Evolutionary conservation across 2,113 vertebrate species (phyloP).

Genomic region (Silurus asotus): DNA sequence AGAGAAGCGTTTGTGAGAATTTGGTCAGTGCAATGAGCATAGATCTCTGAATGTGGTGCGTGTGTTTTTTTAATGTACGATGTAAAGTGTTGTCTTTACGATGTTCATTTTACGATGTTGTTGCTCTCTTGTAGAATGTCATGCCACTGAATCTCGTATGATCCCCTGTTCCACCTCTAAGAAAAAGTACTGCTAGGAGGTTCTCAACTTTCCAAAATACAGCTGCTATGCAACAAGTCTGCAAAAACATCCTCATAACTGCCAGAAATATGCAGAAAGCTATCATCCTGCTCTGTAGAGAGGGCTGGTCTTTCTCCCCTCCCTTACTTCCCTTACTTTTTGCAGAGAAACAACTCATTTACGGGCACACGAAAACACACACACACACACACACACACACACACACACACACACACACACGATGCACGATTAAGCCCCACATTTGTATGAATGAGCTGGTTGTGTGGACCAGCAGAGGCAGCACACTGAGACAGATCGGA

Average conservation of each 20-base stretch:
- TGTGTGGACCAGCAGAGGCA: conserved; percentile 78
- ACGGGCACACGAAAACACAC: conserved; percentile 44
- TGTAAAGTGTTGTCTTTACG: conserved; percentile 52
- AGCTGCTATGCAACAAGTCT: conserved; percentile 77
- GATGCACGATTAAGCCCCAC: conserved; percentile 50
- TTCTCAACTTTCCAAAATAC: conserved; percentile 77
- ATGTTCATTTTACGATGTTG: too few species aligned
- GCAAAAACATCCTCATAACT: conserved; percentile 71
- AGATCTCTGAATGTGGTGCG: conserved; percentile 35
- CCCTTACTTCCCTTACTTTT: conserved; percentile 38
- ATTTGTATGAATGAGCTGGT: conserved; percentile 80
- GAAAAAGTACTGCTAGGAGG: conserved; percentile 65
- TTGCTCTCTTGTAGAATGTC: conserved; percentile 30
- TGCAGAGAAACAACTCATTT: conserved; percentile 48
- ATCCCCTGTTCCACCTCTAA: conserved; percentile 38
- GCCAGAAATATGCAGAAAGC: conserved; percentile 61
- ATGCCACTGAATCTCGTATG: conserved; percentile 17
- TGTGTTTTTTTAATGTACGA: not conserved
- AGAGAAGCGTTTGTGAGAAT: conserved; percentile 4
- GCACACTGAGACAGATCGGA: conserved; percentile 67
- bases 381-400: conserved; percentile 54
- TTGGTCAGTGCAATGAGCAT: not conserved
- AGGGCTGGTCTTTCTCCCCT: conserved; percentile 32
- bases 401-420: conserved; percentile 12
- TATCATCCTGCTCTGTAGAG: conserved; percentile 40